phyloP scores from a whole-genome alignment of 2,888 invertebrate genomes.

The Tubulanus polymorphus region DNA sequence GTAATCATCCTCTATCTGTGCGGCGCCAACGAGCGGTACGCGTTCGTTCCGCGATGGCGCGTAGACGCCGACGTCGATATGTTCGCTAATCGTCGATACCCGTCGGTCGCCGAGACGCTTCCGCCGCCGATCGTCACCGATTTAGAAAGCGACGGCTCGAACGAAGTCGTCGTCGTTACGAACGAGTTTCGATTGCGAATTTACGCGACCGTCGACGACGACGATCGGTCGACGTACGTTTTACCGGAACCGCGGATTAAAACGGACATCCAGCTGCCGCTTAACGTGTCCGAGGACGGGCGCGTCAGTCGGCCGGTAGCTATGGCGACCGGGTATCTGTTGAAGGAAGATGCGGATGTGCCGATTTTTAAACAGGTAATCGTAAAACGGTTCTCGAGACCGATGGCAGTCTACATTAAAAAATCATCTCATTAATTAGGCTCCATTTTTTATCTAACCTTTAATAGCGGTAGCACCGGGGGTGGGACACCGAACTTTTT shows the following conservation, averaged over 20 bases:
- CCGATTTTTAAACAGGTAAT: slow-evolving; percentile 42
- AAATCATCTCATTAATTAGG: no score
- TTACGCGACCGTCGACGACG: slow-evolving; percentile 32
- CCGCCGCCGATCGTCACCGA: slow-evolving; percentile 44
- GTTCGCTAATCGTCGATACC: slow-evolving; percentile 33
- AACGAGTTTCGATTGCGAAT: slow-evolving; percentile 37
- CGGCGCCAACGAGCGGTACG: slow-evolving; percentile 36
- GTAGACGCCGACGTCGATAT: slow-evolving; percentile 33
- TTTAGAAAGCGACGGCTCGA: slow-evolving; percentile 44
- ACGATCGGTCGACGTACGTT: slow-evolving; percentile 8
- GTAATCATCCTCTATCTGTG: slow-evolving; percentile 40
- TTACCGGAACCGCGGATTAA: slow-evolving; percentile 42
- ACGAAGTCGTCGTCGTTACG: slow-evolving; percentile 42
- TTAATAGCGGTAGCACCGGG: no score
- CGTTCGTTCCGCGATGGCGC: slow-evolving; percentile 43
- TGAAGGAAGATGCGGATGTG: slow-evolving; percentile 31
- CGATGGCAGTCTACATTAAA: no score
- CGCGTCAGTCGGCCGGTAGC: slow-evolving; percentile 31
- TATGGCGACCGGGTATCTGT: slow-evolving; percentile 36
- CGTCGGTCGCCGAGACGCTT: slow-evolving; percentile 27
- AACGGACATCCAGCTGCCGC: slow-evolving; percentile 29
- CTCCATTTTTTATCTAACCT: no score
- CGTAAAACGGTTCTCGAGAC: no score
- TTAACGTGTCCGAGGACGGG: slow-evolving; percentile 15
- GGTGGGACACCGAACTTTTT: no score